Evolutionary conservation across 2,888 invertebrate species (phyloP), one percentile per base, ranked within the genome.

Genomic region (Ornithoptera alexandrae): DNA sequence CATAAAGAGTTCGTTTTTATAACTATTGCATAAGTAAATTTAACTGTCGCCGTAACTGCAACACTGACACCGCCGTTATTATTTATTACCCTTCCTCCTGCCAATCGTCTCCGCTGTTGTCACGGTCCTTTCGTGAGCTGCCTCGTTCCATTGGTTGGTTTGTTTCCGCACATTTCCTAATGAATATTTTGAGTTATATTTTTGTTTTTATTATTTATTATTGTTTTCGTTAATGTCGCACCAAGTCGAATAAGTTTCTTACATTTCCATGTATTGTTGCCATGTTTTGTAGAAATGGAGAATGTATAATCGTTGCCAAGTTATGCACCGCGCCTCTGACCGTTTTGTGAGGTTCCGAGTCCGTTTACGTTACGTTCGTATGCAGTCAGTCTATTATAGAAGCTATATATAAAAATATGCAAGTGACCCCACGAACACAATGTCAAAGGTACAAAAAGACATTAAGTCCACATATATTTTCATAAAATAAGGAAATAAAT

Each of bases 381-480:
- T 56, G 10, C 8, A 56, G n/a, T n/a, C 8, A 20, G 6, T n/a
- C 8, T 5, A 18, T 17, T 53, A 10, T 10, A 10, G 10, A 53
- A 18, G 53, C n/a, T n/a, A 15, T 18, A 18, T 53, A 17, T 53
- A 18, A 53, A 15, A 53, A n/a, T 53, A 56, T 18, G 15, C 39
- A 56, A 67, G 87, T 85, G 84, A 83, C 86, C 86, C 85, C 82
- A 76, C 73, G 71, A 76, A 77, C 77, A 75, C 78, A 74, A 76
- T 80, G 77, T 79, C 75, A 81, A 74, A 68, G 76, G 90, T 91
- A 91, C 91, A 91, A 91, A 91, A 79, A 79, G 79, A 78, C 80
- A 79, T 81, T 82, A 83, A 79, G 80, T 84, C 80, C 83, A 83
- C 80, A 82, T 88, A 85, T 91, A 91, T 92, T 91, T 90, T 81